phyloP scores from a whole-genome alignment of 2,888 invertebrate species.

The Rhogogaster chlorosoma region DNA sequence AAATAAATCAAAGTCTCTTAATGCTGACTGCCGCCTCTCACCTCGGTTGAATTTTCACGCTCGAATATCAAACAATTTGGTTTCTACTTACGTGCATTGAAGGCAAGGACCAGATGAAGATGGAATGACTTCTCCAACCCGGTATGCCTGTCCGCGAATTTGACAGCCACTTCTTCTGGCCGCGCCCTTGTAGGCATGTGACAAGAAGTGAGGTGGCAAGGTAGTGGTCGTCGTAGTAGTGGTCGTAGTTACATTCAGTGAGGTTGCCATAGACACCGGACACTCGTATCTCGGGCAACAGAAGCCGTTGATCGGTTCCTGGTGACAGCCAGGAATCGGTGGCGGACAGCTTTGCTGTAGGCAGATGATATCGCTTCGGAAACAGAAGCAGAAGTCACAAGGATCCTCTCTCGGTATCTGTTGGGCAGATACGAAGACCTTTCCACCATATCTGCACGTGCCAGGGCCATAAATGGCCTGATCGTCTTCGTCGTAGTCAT shows the following conservation, averaged over 20 bases:
- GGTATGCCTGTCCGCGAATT: conserved; percentile 91
- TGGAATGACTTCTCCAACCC: conserved; percentile 91
- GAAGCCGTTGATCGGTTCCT: conserved; percentile 95
- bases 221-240: conserved; percentile 91
- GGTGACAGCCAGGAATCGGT: conserved; percentile 94
- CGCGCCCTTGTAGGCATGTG: conserved; percentile 88
- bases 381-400: conserved; percentile 98
- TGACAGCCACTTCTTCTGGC: conserved; percentile 90
- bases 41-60: neutral
- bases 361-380: conserved; percentile 96
- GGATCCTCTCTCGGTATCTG: conserved; percentile 97
- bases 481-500: conserved; percentile 86
- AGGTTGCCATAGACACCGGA: conserved; percentile 92
- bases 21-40: conserved; percentile 41
- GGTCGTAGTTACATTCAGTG: conserved; percentile 91
- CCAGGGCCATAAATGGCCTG: conserved; percentile 90
- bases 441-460: conserved; percentile 94
- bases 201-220: conserved; percentile 90
- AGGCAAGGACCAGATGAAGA: conserved; percentile 95
- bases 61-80: neutral
- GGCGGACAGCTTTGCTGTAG: conserved; percentile 97
- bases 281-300: conserved; percentile 97
- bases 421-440: conserved; percentile 95
- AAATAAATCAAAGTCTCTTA: conserved; percentile 62
- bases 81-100: conserved; percentile 92